phyloP scores from a whole-genome alignment of 2,888 invertebrate genomes.

The Seira ritae region DNA sequence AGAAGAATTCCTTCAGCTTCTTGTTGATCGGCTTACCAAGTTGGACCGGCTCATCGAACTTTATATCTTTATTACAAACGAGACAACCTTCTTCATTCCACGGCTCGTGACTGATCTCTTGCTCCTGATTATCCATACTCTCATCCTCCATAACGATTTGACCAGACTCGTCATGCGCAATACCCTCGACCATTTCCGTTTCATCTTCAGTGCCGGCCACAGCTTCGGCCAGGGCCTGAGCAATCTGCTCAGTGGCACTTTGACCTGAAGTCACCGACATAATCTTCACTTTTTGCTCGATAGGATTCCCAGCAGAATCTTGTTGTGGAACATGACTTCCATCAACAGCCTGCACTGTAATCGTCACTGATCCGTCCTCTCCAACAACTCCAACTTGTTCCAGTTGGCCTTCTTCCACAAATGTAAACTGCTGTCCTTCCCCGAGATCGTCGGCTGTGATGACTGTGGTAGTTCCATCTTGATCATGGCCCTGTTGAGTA shows the following conservation, averaged over 20 bases:
- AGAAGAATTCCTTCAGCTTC: slow-evolving; percentile 68
- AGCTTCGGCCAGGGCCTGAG: slow-evolving; percentile 44
- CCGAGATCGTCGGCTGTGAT: neutral
- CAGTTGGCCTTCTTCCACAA: slow-evolving; percentile 32
- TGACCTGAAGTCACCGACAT: slow-evolving; percentile 55
- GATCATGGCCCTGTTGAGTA: neutral
- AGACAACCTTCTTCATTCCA: slow-evolving; percentile 72
- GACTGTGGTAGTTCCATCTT: neutral
- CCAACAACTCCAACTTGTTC: neutral
- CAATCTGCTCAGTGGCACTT: slow-evolving; percentile 49
- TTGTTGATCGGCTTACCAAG: slow-evolving; percentile 26
- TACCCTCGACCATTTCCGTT: neutral
- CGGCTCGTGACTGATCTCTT: slow-evolving; percentile 40
- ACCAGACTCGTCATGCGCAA: neutral
- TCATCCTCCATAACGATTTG: slow-evolving; percentile 51
- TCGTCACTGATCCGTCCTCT: slow-evolving; percentile 42
- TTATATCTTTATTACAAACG: slow-evolving; percentile 68
- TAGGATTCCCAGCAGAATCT: neutral
- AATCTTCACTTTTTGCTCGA: slow-evolving; percentile 48
- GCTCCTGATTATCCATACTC: slow-evolving; percentile 33
- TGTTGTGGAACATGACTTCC: slow-evolving; percentile 16
- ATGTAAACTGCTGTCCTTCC: slow-evolving; percentile 33
- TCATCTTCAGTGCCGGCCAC: slow-evolving; percentile 35
- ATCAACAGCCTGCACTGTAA: slow-evolving; percentile 46
- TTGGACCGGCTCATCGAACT: slow-evolving; percentile 39